Base-by-base conservation (phyloP, 1,140 invertebrate genomes). In the Cyrtorhinus lividipennis region DNA sequence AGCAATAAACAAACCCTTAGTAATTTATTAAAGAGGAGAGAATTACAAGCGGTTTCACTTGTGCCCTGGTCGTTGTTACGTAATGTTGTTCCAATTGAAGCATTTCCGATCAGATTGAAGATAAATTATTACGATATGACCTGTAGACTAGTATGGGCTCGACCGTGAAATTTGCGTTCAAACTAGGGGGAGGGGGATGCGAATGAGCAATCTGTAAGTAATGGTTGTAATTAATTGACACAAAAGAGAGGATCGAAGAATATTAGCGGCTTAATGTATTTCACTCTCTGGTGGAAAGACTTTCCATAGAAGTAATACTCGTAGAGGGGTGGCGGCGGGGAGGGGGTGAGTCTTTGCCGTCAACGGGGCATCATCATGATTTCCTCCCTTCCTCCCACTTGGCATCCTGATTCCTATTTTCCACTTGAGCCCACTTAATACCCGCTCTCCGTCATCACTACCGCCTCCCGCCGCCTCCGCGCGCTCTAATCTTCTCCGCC, bases 201-300 rank as follows among this genome's bases (percentile, higher is more conserved):
- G n/a, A n/a, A n/a, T n/a, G n/a, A n/a, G n/a, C n/a, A n/a, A n/a
- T n/a, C n/a, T n/a, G n/a, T n/a, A n/a, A n/a, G n/a, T n/a, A n/a
- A n/a, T n/a, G n/a, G n/a, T n/a, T n/a, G 15, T 38, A 38, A 38
- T 38, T 38, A 38, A 38, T 15, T 38, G 15, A 38, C 5, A 38
- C 61, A 68, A 65, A 69, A 27, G 26, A 25, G 30, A 56, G 60
- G 10, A 59, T 27, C 30, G 26, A 24, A 61, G 30, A 38, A 38
- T 62, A 66, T 64, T 27, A 46, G 64, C 59, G 59, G 59, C 56
- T 64, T 26, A 46, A 64, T 61, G 60, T 59, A 23, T 18, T 45
- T 57, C 45, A 61, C 53, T 18, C 63, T 57, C 56, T 46, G 56
- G 61, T 26, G 26, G 12, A 12, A 15, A 59, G 45, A 48, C 45